These are phyloP conservation scores for Amblyornis subalaris DNA, from an alignment of 2,113 vertebrate species.

Conservation along the genomic window DNA sequence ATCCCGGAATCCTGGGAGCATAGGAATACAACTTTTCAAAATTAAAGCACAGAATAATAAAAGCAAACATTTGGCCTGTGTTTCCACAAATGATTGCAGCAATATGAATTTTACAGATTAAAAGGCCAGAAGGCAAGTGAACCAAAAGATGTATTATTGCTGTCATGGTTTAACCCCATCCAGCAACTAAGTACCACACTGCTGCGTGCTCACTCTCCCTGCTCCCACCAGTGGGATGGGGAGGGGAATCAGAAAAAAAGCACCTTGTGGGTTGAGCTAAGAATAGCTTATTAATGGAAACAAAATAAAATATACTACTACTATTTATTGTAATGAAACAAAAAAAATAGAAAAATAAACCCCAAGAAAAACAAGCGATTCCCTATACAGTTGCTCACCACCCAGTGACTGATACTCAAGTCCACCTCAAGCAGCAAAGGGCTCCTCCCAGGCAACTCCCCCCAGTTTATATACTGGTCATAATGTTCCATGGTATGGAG, in stretches of 20 bases:
- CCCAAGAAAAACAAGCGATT: neutral
- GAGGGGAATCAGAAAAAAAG: neutral
- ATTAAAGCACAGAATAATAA: conserved; percentile 6
- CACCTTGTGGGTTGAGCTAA: neutral
- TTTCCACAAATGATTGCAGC: neutral
- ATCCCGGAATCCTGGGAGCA: neutral
- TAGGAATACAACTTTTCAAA: neutral
- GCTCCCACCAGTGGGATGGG: neutral
- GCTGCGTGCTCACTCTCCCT: neutral
- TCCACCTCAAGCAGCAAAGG: accelerated
- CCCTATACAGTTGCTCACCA: neutral
- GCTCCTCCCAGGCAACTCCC: neutral
- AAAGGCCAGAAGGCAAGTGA: neutral
- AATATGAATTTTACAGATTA: neutral
- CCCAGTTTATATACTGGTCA: neutral
- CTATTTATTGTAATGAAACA: neutral
- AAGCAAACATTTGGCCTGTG: neutral
- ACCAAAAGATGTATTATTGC: neutral
- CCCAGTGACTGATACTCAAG: neutral
- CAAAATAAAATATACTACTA: neutral
- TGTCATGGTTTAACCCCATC: neutral
- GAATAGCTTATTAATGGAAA: neutral
- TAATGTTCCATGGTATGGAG: neutral
- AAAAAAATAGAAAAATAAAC: neutral
- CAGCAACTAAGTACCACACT: neutral